These are phyloP conservation scores for Paraescarpia echinospica DNA, from an alignment of 1,140 invertebrate species.

Conservation along the genomic window DNA sequence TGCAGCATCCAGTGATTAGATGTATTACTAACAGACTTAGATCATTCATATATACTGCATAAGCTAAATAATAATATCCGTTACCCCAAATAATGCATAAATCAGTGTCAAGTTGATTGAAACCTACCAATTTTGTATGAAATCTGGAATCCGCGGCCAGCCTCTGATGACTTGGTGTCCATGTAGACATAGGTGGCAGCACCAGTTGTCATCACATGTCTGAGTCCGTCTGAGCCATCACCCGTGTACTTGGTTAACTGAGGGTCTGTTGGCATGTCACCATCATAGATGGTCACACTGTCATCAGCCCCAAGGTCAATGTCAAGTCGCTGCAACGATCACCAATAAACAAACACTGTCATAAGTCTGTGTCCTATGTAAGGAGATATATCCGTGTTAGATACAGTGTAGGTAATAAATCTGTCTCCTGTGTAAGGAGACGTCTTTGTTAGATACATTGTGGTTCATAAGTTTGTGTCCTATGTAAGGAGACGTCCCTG, in stretches of 20 bases:
- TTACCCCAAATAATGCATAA: not conserved
- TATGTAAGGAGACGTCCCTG: too few species aligned
- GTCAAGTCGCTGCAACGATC: not conserved
- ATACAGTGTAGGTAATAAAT: not conserved
- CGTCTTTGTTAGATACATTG: too few species aligned
- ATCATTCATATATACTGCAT: not conserved
- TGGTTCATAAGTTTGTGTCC: too few species aligned
- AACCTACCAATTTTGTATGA: not conserved
- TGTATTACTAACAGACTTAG: too few species aligned
- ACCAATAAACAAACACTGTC: too few species aligned
- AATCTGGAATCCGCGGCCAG: not conserved
- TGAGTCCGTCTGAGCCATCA: not conserved
- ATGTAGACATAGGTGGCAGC: not conserved
- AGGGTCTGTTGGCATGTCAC: not conserved
- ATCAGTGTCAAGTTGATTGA: not conserved
- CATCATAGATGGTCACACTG: not conserved
- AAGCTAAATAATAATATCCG: not conserved
- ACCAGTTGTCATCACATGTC: not conserved
- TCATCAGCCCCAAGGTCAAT: not conserved
- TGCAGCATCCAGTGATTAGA: too few species aligned
- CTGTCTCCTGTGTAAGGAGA: not conserved
- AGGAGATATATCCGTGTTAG: too few species aligned
- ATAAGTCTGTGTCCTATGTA: not conserved
- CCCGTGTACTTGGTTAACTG: not conserved
- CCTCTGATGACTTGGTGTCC: not conserved